Percentiles rank a stretch among this genome's conserved stretches.
Evolutionary conservation across 2,797 vertebrate species (phyloP).

Genomic region (Microctenopoma stevenorrisi): DNA sequence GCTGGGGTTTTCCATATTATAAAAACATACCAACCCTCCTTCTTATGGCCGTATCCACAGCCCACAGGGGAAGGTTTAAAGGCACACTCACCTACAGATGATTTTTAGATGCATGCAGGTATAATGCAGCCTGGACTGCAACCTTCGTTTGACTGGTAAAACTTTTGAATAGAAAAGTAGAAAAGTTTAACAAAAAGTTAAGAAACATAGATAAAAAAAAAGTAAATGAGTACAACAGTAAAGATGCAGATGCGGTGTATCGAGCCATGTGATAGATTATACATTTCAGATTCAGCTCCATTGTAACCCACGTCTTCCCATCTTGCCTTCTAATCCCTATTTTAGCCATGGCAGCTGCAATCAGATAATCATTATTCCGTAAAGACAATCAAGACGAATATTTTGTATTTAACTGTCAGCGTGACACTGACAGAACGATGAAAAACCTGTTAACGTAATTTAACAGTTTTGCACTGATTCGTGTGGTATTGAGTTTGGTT

Average conservation of each 20-base stretch:
- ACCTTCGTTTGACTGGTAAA: too few relatives aligned
- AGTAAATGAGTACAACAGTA: too few relatives aligned
- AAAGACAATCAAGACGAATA: conserved; percentile 43
- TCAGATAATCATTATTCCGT: conserved; percentile 33
- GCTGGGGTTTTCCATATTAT: conserved; percentile 19
- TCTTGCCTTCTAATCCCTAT: conserved; percentile 6
- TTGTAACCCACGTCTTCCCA: conserved; percentile 11
- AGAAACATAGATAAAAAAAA: too few relatives aligned
- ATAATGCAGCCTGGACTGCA: too few relatives aligned
- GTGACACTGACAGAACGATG: conserved; percentile 16
- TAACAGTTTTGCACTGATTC: conserved; percentile 23
- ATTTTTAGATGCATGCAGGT: too few relatives aligned
- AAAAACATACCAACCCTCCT: background rate
- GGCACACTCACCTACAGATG: too few relatives aligned
- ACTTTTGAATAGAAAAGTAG: too few relatives aligned
- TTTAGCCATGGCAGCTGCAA: conserved; percentile 16
- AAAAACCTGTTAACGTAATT: conserved; percentile 14
- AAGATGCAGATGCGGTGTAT: conserved; percentile 16
- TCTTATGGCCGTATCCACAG: too few relatives aligned
- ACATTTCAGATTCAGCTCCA: conserved; percentile 44
- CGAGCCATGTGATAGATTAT: conserved; percentile 41
- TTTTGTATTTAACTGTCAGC: conserved; percentile 34
- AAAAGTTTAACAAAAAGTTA: too few relatives aligned
- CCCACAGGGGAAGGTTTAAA: too few relatives aligned
- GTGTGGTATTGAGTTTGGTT: conserved; percentile 6